Percentiles rank a stretch among this genome's conserved stretches.
phyloP scores from a whole-genome alignment of 2,797 vertebrate genomes.

The Carcharodon carcharias region DNA sequence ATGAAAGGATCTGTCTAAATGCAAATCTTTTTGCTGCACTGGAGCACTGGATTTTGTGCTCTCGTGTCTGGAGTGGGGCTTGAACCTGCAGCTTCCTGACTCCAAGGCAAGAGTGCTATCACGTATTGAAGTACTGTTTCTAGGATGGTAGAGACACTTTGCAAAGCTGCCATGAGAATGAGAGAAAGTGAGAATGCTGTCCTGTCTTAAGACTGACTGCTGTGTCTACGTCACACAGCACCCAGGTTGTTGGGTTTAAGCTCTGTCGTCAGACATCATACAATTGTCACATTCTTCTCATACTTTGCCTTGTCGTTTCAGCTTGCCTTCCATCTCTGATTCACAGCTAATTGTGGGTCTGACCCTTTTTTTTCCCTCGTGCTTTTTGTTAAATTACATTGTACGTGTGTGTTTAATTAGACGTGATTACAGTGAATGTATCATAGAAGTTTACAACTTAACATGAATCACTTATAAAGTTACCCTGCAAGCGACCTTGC shows the following conservation, averaged over 20 bases:
- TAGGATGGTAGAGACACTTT: not conserved
- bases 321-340: not conserved
- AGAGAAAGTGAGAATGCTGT: not conserved
- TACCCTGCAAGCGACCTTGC: not conserved
- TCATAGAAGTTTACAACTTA: not conserved
- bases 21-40: not conserved
- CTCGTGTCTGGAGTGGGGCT: not conserved
- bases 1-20: not conserved
- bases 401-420: not conserved
- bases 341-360: not conserved
- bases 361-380: not conserved
- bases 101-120: not conserved
- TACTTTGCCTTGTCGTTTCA: not conserved
- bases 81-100: not conserved
- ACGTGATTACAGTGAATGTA: not conserved
- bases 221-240: not conserved
- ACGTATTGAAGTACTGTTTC: not conserved
- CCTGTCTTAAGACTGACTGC: not conserved
- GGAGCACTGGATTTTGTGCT: not conserved
- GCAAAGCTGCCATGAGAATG: not conserved
- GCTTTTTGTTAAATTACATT: not conserved
- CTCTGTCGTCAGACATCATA: not conserved
- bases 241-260: not conserved
- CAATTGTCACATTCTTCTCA: not conserved
- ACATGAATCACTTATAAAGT: not conserved